These are phyloP conservation scores for Tringa solitaria DNA, from an alignment of 2,113 vertebrate species.

Conservation along the genomic window DNA sequence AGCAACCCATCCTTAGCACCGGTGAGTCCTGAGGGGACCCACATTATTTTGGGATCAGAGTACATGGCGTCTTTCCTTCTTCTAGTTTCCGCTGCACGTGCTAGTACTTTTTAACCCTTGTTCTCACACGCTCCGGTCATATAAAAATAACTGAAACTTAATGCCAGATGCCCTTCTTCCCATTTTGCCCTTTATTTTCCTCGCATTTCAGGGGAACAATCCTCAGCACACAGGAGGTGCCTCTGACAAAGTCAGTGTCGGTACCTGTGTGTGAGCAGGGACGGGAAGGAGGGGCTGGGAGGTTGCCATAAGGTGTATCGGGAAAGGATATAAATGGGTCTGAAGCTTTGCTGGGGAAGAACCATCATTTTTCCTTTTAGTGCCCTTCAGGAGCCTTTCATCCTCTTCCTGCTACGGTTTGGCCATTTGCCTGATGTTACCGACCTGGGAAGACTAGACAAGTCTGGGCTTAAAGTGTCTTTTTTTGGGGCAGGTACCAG, in stretches of 20 bases:
- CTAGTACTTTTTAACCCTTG: background rate
- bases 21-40: background rate
- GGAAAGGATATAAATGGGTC: background rate
- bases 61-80: background rate
- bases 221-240: background rate
- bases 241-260: background rate
- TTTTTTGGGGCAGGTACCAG: background rate
- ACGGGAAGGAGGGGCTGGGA: background rate
- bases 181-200: background rate
- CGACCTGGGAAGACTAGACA: background rate
- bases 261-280: background rate
- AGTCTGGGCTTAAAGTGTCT: background rate
- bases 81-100: background rate
- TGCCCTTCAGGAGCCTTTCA: background rate
- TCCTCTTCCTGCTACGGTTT: background rate
- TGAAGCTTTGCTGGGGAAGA: background rate
- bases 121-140: background rate
- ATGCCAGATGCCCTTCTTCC: background rate
- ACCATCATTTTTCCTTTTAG: background rate
- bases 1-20: fast-evolving
- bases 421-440: background rate
- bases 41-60: background rate
- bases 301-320: background rate
- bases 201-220: background rate
- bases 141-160: background rate